Conservation (phyloP, 2,113 vertebrate genomes). For the Okapia johnstoni region DNA sequence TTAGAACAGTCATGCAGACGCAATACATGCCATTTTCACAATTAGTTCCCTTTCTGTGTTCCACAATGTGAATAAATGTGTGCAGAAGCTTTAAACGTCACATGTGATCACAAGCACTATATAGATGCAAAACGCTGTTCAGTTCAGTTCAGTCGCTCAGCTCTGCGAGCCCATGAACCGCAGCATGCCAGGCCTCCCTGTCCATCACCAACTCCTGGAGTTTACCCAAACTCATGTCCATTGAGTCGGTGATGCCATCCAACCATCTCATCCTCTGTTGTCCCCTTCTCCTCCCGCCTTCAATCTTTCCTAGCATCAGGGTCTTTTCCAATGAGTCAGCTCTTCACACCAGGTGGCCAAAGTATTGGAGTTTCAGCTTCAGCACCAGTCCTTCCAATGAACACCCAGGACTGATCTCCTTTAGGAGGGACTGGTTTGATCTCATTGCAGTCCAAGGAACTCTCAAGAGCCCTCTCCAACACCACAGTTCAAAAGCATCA, state of each 20-base stretch:
- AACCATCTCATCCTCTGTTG: accelerated
- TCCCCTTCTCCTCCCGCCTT: background rate
- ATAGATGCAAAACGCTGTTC: background rate
- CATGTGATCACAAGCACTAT: background rate
- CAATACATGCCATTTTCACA: background rate
- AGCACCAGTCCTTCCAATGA: background rate
- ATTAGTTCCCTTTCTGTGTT: background rate
- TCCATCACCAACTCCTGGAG: background rate
- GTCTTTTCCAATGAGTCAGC: background rate
- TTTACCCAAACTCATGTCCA: background rate
- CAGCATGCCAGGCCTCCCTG: background rate
- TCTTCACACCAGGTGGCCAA: background rate
- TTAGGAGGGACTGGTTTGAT: background rate
- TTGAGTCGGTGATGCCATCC: background rate
- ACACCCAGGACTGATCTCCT: background rate
- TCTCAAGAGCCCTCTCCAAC: background rate
- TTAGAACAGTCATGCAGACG: background rate
- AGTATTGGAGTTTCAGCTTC: background rate
- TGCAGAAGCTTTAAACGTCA: background rate
- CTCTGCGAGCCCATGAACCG: accelerated
- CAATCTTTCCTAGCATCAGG: background rate
- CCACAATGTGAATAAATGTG: background rate
- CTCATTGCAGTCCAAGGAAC: background rate
- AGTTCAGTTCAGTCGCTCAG: background rate
- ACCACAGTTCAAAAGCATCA: background rate